Evolutionary conservation across 2,888 invertebrate species (phyloP), one percentile per base, ranked within the genome.

Genomic region (Hydrotaea diabolus): DNA sequence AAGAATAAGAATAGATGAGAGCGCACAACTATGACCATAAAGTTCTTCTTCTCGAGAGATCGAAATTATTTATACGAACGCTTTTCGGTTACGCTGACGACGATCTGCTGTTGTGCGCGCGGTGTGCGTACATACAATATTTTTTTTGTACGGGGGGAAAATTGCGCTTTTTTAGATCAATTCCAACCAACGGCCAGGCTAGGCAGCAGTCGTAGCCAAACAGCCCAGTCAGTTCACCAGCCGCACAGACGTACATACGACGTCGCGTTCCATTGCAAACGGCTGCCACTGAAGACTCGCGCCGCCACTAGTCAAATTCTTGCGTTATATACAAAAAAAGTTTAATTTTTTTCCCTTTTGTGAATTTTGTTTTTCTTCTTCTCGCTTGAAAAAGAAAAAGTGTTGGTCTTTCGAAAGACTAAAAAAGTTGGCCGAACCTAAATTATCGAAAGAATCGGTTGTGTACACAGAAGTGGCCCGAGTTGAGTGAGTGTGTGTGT

Each of bases 141-240:
- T n/a, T n/a, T n/a, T n/a, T 46, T 46, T 46, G 21, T 36, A 69
- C 21, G 23, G 46, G 76, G 71, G 80, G 74, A 49, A n/a, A 71
- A 83, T 64, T 49, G 46, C 26, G 62, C 26, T 77, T 80, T 78
- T 74, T 71, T 69, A 75, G 77, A 84, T 84, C 77, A 84, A 71
- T 83, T 69, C 74, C 62, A 31, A 62, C 46, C 36, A 64, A 5
- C 59, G 46, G 76, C 43, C 73, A 62, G 59, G 59, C 59, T n/a
- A 26, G 19, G n/a, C 62, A 59, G 59, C 69, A 69, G 17, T 17
- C 36, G 31, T 31, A 64, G 39, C 43, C 69, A 69, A 69, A 21
- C 43, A 69, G 43, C 39, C 62, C 69, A 69, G 46, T 39, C 66
- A 64, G 39, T 11, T 36, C 19, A 66, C 59, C 77, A 55, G 49